Base-by-base conservation (phyloP, 2,113 vertebrate species). In the Eubucco bourcierii region DNA sequence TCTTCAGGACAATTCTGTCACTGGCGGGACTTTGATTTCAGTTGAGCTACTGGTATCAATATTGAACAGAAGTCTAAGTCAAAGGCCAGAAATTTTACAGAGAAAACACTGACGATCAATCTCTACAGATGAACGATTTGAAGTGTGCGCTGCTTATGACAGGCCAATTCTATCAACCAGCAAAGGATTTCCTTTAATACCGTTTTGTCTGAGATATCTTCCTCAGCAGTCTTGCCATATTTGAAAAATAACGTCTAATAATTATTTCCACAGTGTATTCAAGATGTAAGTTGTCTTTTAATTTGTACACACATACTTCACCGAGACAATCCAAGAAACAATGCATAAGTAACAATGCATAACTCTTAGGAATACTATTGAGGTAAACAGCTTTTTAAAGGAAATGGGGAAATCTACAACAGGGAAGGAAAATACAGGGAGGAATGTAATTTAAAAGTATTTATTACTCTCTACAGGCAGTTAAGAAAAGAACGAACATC, bases 61-160 rank as follows among this genome's bases (percentile, higher is more conserved):
- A 41, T 28, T 29, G 23, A 33, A 41, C 6, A 31, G 7, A 53
- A 44, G 6, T 39, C 56, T 34, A 47, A 15, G 34, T 70, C 44
- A 47, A 72, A 61, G 10, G 12, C 15, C 37, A 68, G 31, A 39
- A 34, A 23, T 34, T 1, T 3, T 3, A 76, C 28, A 31, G 8
- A 78, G 20, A 58, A 44, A n/a, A 4, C 7, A 18, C 20, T 4
- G 24, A 76, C 15, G 7, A 46, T 14, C 19, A 66, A 14, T 3
- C 19, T 21, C 5, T 11, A 70, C 10, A 79, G 44, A 29, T 9
- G 37, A 66, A 11, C 25, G 4, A 4, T 1, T 15, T 15, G 15
- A 76, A 16, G 1, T 0, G 0, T 9, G 33, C 37, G 17, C 16
- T 39, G 18, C 20, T 47, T 46, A 9, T 28, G 28, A 58, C 37